phyloP scores from a whole-genome alignment of 2,113 vertebrate species.

The Hepsetus odoe region DNA sequence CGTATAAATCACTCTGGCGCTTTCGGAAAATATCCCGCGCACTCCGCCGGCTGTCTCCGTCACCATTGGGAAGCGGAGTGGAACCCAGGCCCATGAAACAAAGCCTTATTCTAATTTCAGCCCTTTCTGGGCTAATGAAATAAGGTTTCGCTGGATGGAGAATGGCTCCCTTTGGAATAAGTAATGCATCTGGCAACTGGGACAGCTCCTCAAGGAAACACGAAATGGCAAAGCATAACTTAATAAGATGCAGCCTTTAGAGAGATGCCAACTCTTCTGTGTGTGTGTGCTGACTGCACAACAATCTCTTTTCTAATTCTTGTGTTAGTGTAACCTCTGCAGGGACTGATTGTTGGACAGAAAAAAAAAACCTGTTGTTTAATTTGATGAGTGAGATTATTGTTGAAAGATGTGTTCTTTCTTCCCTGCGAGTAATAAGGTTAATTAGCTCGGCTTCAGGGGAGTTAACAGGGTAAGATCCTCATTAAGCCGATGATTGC shows the following conservation, averaged over 20 bases:
- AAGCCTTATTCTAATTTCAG: slow-evolving; percentile 50
- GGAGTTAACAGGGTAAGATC: slow-evolving; percentile 70
- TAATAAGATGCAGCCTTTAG: slow-evolving; percentile 54
- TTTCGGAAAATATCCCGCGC: slow-evolving; percentile 15
- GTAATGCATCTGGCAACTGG: slow-evolving; percentile 55
- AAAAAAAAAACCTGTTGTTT: slow-evolving; percentile 56
- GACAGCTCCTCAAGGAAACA: slow-evolving; percentile 54
- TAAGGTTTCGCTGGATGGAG: slow-evolving; percentile 52
- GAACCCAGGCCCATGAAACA: slow-evolving; percentile 45
- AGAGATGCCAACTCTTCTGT: slow-evolving; percentile 50
- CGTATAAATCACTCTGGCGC: slow-evolving; percentile 26
- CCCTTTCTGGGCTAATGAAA: slow-evolving; percentile 57
- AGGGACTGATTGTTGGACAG: slow-evolving; percentile 64
- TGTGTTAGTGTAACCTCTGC: slow-evolving; percentile 61
- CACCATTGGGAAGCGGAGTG: slow-evolving; percentile 29
- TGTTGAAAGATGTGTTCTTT: slow-evolving; percentile 63
- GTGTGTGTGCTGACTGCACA: slow-evolving; percentile 41
- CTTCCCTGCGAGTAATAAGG: slow-evolving; percentile 72
- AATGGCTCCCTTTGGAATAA: slow-evolving; percentile 47
- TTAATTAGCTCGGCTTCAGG: slow-evolving; percentile 78
- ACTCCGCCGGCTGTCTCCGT: not conserved
- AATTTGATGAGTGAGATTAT: slow-evolving; percentile 59
- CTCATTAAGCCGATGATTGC: slow-evolving; percentile 62
- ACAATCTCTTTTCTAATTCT: slow-evolving; percentile 58
- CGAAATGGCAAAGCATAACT: slow-evolving; percentile 46